Percentiles rank a stretch among this genome's conserved stretches.
These are phyloP conservation scores for Gallinago jamesoni DNA, from an alignment of 2,113 vertebrate genomes.

Conservation along the genomic window DNA sequence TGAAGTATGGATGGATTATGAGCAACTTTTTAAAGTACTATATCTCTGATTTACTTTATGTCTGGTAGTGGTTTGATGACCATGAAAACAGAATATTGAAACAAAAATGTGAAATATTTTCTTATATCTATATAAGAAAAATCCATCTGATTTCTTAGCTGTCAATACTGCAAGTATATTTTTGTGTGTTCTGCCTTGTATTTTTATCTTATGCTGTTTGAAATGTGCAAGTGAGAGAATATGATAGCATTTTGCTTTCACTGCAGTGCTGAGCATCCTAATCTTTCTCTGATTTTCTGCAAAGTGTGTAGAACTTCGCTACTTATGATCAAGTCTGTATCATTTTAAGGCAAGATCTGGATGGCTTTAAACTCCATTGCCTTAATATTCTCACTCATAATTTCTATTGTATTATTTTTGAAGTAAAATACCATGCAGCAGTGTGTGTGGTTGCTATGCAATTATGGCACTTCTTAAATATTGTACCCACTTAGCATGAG, in stretches of 20 bases:
- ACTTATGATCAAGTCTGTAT: not conserved
- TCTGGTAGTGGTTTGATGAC: not conserved
- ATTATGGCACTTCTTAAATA: not conserved
- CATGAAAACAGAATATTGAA: not conserved
- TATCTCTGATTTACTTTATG: not conserved
- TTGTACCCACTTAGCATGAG: not conserved
- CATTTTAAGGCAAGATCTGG: not conserved
- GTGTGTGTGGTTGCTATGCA: not conserved
- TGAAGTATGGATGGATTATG: not conserved
- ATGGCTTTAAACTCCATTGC: not conserved
- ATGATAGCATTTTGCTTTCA: not conserved
- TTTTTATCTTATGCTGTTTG: not conserved
- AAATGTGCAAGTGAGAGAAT: not conserved
- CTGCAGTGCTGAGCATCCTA: not conserved
- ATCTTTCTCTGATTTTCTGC: not conserved
- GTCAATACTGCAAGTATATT: not conserved
- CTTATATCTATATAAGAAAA: not conserved
- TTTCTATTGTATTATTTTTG: not conserved
- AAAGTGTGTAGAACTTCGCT: not conserved
- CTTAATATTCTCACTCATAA: not conserved
- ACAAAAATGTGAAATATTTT: not conserved
- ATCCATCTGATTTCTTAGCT: not conserved
- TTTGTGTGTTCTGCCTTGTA: not conserved
- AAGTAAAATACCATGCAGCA: not conserved
- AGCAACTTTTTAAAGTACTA: not conserved